A percentile compares a stretch with the other conserved stretches of the same genome.
These are phyloP conservation scores for Eretmocerus hayati DNA, from an alignment of 2,888 invertebrate genomes.

Conservation along the genomic window DNA sequence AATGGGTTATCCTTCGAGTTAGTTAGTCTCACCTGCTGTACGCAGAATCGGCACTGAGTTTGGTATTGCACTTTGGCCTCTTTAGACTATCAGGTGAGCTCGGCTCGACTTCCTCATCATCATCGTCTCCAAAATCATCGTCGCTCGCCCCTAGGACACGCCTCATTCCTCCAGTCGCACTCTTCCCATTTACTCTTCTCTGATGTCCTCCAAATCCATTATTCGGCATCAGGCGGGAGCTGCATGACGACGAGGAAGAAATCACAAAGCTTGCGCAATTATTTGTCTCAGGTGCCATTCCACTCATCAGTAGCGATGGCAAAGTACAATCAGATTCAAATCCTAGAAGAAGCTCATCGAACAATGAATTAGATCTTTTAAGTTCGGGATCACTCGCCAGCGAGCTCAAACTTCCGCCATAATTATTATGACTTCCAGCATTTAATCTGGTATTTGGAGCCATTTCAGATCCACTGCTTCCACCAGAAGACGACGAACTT, in stretches of 20 bases:
- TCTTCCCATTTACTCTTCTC: conserved; percentile 6
- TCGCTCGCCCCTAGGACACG: conserved; percentile 12
- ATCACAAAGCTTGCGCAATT: conserved; percentile 41
- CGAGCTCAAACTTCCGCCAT: conserved; percentile 36
- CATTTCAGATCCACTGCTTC: conserved; percentile 10
- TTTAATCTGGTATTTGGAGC: too few species aligned
- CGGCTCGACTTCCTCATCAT: conserved; percentile 37
- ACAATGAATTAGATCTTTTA: conserved; percentile 41
- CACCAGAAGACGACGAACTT: conserved; percentile 6
- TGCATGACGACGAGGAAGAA: conserved; percentile 10
- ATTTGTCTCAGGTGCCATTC: conserved; percentile 32
- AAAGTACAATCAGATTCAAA: conserved; percentile 60
- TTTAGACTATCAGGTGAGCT: conserved; percentile 41
- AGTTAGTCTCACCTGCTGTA: conserved; percentile 84
- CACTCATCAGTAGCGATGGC: conserved; percentile 46
- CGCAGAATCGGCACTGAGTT: conserved; percentile 64
- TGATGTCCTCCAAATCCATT: conserved; percentile 6
- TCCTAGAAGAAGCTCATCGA: conserved; percentile 57
- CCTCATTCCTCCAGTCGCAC: too few species aligned
- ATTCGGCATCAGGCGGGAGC: background rate
- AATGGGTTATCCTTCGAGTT: too few species aligned
- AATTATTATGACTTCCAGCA: too few species aligned
- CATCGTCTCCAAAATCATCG: too few species aligned
- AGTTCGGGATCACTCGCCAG: conserved; percentile 33
- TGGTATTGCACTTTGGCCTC: conserved; percentile 34